Evolutionary conservation across 2,113 vertebrate species (phyloP).

Genomic region (Morone saxatilis): DNA sequence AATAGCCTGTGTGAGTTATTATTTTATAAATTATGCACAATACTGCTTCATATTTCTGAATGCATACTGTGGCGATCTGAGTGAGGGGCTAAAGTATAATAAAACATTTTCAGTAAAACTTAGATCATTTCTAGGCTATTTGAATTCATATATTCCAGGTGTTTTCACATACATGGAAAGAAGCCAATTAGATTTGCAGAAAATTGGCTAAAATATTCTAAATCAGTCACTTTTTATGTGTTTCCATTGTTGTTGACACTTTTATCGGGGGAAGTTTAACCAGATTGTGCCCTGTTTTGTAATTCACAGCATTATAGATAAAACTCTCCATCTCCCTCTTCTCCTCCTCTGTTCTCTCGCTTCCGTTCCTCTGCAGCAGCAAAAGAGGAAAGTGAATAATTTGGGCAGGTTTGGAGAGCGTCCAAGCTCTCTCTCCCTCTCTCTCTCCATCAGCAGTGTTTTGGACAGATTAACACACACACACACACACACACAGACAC

Average conservation of each 20-base stretch:
- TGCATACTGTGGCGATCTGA: too few species aligned
- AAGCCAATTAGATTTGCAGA: too few species aligned
- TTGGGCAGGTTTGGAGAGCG: slow-evolving; percentile 27
- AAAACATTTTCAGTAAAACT: too few species aligned
- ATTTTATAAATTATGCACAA: too few species aligned
- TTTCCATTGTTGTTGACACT: not conserved
- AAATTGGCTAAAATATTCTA: too few species aligned
- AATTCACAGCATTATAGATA: not conserved
- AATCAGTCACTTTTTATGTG: not conserved
- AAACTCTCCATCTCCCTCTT: not conserved
- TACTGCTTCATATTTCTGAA: too few species aligned
- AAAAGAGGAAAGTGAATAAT: slow-evolving; percentile 36
- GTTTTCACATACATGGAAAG: too few species aligned
- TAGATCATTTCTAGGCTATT: too few species aligned
- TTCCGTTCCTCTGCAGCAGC: slow-evolving; percentile 31
- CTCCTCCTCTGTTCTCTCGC: not conserved
- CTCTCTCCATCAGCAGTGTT: slow-evolving; percentile 32
- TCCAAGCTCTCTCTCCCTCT: slow-evolving; percentile 1
- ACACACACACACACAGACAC: slow-evolving; percentile 29
- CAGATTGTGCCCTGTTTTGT: not conserved
- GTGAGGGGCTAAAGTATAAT: too few species aligned
- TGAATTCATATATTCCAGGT: too few species aligned
- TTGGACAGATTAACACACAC: slow-evolving; percentile 34
- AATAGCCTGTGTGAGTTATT: too few species aligned
- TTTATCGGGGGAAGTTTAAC: too few species aligned